A percentile compares a stretch with the other conserved stretches of the same genome.
Evolutionary conservation across 2,113 vertebrate species (phyloP).

Genomic region (Thunnus maccoyii): DNA sequence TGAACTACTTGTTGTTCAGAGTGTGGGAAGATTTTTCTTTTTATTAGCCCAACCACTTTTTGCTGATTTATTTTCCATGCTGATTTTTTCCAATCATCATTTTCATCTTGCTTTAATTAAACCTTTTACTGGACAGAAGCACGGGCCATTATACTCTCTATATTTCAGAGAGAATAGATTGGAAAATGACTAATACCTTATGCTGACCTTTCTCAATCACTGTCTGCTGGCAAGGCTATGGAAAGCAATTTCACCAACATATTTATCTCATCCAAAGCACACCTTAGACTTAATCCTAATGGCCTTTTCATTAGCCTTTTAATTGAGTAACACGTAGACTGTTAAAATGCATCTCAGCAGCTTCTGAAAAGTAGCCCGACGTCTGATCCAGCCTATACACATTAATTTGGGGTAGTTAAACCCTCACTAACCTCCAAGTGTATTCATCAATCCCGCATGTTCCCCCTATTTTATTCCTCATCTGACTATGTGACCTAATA

Average conservation of each 20-base stretch:
- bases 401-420: slow-evolving; percentile 65
- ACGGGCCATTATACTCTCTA: slow-evolving; percentile 62
- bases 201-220: slow-evolving; percentile 72
- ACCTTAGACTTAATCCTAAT: slow-evolving; percentile 74
- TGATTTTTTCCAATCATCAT: slow-evolving; percentile 56
- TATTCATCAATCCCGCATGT: slow-evolving; percentile 50
- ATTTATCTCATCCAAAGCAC: slow-evolving; percentile 75
- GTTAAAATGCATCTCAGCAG: slow-evolving; percentile 56
- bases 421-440: slow-evolving; percentile 42
- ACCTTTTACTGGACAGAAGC: slow-evolving; percentile 61
- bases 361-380: slow-evolving; percentile 40
- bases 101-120: slow-evolving; percentile 79
- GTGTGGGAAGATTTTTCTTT: slow-evolving; percentile 70
- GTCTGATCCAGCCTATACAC: slow-evolving; percentile 34
- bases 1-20: slow-evolving; percentile 68
- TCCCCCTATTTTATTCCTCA: slow-evolving; percentile 26
- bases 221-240: slow-evolving; percentile 53
- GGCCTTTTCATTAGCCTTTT: slow-evolving; percentile 76
- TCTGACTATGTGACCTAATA: slow-evolving; percentile 18
- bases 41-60: slow-evolving; percentile 48
- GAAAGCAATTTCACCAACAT: slow-evolving; percentile 56
- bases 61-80: slow-evolving; percentile 31
- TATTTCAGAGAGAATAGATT: slow-evolving; percentile 68
- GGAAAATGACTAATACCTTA: slow-evolving; percentile 68
- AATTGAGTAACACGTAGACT: slow-evolving; percentile 62